Conservation (phyloP, 1,140 invertebrate genomes). For the Dinothrombium tinctorium region DNA sequence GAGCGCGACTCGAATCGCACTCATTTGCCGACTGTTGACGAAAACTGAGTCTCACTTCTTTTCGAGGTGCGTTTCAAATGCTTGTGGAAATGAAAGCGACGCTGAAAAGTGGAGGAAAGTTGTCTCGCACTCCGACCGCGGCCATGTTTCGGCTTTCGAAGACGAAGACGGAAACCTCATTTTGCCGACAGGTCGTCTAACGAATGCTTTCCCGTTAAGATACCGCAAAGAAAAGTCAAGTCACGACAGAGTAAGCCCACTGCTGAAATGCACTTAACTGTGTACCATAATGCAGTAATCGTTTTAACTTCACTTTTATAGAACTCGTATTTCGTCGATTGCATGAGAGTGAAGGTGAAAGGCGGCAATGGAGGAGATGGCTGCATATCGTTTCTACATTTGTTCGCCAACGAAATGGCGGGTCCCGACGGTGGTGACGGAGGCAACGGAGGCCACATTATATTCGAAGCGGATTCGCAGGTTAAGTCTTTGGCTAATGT, state of each 20-base stretch:
- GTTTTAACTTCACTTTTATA: neutral
- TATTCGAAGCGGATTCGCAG: slow-evolving; percentile 35
- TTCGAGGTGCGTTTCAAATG: too few relatives aligned
- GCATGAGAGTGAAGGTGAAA: slow-evolving; percentile 24
- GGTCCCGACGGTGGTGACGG: slow-evolving; percentile 93
- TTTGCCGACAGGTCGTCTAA: neutral
- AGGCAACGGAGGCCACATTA: slow-evolving; percentile 85
- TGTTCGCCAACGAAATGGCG: slow-evolving; percentile 53
- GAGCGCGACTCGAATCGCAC: too few relatives aligned
- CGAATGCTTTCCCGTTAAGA: slow-evolving; percentile 2
- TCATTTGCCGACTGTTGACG: too few relatives aligned
- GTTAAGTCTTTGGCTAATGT: slow-evolving; percentile 49
- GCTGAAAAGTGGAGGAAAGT: neutral
- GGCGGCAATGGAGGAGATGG: slow-evolving; percentile 85
- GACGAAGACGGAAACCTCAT: neutral
- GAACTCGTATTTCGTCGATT: slow-evolving; percentile 23
- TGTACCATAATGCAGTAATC: too few relatives aligned
- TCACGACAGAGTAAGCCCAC: neutral
- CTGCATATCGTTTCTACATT: slow-evolving; percentile 50
- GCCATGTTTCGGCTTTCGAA: neutral
- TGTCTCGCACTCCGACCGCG: neutral
- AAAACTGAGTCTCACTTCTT: too few relatives aligned
- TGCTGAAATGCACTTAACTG: too few relatives aligned
- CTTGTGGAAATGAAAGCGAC: slow-evolving; percentile 1
- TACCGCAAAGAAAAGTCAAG: neutral